Base-by-base conservation (phyloP, 2,113 vertebrate genomes). In the Solenodon paradoxus region DNA sequence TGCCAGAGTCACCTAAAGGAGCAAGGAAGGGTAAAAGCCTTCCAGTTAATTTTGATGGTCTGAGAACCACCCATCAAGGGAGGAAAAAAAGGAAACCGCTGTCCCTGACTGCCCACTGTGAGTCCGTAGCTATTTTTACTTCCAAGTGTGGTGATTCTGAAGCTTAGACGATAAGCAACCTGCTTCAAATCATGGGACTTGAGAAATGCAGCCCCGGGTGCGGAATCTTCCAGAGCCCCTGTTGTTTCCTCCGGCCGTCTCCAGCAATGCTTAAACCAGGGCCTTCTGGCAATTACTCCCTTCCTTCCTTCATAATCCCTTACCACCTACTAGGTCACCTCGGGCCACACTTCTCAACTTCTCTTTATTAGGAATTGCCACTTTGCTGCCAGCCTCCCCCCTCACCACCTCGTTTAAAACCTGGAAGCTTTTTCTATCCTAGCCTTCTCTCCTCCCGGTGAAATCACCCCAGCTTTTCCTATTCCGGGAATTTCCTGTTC, bases 1-100 rank as follows among this genome's bases (percentile, higher is more conserved):
- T 2, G 28, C 75, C 0, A 90, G 68, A 84, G 64, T 79, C 77
- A 96, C 95, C 97, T 98, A 96, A 35, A 84, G 57, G 92, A 49
- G 38, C 28, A 81, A 97, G n/a, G 90, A 69, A n/a, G n/a, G n/a
- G n/a, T n/a, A n/a, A n/a, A n/a, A n/a, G n/a, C n/a, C n/a, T n/a
- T n/a, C n/a, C n/a, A n/a, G n/a, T n/a, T n/a, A n/a, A n/a, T n/a
- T n/a, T 71, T 63, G 47, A 53, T 74, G 28, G 26, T 88, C 30
- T 77, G 42, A 74, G 26, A 72, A 35, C 38, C 80, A 59, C 9
- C 63, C 49, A 59, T 71, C n/a, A 45, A 68, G 42, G 35, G 24
- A 72, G 17, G 19, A 92, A 88, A 71, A 63, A 32, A 93, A 95
- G 45, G 82, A 92, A 85, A 61, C 15, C 35, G 61, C 4, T 22